phyloP scores from a whole-genome alignment of 2,797 vertebrate genomes.

The Gymnocypris eckloni region DNA sequence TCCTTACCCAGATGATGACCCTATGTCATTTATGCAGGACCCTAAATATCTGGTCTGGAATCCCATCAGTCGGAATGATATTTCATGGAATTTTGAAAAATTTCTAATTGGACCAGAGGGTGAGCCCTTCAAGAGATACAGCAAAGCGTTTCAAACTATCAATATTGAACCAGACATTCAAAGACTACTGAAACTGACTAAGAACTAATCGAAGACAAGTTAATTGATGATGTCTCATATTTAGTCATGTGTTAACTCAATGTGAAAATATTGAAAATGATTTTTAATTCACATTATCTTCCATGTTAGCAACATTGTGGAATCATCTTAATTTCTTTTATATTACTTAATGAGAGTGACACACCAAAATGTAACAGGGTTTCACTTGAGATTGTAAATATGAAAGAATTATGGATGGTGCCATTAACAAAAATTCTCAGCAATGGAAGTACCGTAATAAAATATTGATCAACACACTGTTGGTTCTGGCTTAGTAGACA shows the following conservation, averaged over 20 bases:
- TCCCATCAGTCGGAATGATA: constrained; percentile 86
- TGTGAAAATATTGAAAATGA: constrained; percentile 12
- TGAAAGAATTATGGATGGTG: constrained; percentile 71
- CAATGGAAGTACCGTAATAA: constrained; percentile 36
- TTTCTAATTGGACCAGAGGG: constrained; percentile 95
- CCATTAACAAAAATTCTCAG: constrained; percentile 33
- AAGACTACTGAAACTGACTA: constrained; percentile 91
- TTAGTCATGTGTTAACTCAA: neutral
- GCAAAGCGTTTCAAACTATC: constrained; percentile 85
- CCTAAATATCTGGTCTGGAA: constrained; percentile 91
- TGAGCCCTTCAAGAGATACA: constrained; percentile 96
- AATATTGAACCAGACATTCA: constrained; percentile 94
- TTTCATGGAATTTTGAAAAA: constrained; percentile 99
- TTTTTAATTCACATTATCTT: constrained; percentile 41
- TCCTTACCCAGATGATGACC: constrained; percentile 87
- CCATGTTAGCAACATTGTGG: constrained; percentile 54
- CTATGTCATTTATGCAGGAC: constrained; percentile 83
- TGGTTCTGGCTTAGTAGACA: neutral
- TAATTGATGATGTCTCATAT: constrained; percentile 6
- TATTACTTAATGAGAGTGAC: constrained; percentile 87
- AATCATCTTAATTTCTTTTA: constrained; percentile 71
- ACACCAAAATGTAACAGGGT: constrained; percentile 79
- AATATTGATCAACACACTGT: neutral
- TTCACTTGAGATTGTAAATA: constrained; percentile 83
- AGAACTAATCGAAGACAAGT: constrained; percentile 75